Evolutionary conservation across 2,888 invertebrate genomes (phyloP), one percentile per base, ranked within the genome.

Genomic region (Leptinotarsa tumamoca): DNA sequence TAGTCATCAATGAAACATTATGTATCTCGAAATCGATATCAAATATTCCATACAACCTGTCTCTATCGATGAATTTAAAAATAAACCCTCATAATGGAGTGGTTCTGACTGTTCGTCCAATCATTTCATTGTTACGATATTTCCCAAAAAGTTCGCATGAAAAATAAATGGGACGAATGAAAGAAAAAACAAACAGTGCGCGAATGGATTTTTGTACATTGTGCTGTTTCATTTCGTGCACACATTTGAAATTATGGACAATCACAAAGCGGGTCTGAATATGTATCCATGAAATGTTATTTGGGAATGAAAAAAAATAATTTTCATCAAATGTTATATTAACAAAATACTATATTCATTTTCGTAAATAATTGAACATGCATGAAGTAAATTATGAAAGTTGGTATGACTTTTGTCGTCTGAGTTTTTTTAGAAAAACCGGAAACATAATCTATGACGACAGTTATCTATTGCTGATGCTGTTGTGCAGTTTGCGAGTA

Each of bases 171-270:
- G 18, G 14, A 13, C 13, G 63, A 63, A 43, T 63, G 17, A 33
- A 43, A 5, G 63, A 63, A 63, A 61, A 63, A 63, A 17, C 63
- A 43, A 63, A 43, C n/a, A 63, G 63, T 5, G 63, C 17, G 5
- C 33, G n/a, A 33, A 43, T 3, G 63, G 33, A 18, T n/a, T 63
- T 63, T n/a, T 33, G 63, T 43, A 43, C 63, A 43, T 63, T 63
- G 63, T 63, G 43, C 33, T 33, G 43, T 63, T 63, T 63, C 13
- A 63, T 63, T 43, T n/a, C 63, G 33, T 63, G 63, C 33, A 43
- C n/a, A n/a, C 4, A 21, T 23, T n/a, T 18, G 18, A 58, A 58
- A 58, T 58, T 23, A 18, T 21, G 21, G 58, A 58, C 58, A 18
- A 58, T 58, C 58, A 58, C 14, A 21, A 58, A 43, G 10, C 58